These are phyloP conservation scores for Clinocottus analis DNA, from an alignment of 2,113 vertebrate species.

Conservation along the genomic window DNA sequence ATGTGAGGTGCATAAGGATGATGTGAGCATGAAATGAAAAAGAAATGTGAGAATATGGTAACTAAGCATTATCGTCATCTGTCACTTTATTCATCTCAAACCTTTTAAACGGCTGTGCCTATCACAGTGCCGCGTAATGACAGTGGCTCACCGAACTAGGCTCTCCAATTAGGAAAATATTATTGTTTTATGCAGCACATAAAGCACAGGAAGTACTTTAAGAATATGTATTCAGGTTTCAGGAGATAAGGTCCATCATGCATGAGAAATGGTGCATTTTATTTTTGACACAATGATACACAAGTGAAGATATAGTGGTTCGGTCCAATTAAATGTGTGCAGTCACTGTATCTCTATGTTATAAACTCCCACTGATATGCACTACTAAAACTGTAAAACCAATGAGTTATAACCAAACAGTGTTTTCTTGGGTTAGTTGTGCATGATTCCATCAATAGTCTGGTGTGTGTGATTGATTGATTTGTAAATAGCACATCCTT, in stretches of 20 bases:
- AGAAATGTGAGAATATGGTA: not conserved
- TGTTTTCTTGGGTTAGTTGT: constrained; percentile 1
- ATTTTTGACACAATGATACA: not conserved
- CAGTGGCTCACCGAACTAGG: not conserved
- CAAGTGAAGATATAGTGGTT: not conserved
- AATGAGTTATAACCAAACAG: not conserved
- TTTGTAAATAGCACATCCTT: not conserved
- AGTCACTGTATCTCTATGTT: not conserved
- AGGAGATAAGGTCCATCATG: not conserved
- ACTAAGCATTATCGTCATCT: not conserved
- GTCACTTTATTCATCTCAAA: not conserved
- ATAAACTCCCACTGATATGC: not conserved
- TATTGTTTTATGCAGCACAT: not conserved
- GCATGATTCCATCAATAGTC: constrained; percentile 8
- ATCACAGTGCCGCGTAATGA: not conserved
- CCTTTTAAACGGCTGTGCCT: not conserved
- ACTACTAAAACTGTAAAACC: not conserved
- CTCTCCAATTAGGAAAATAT: not conserved
- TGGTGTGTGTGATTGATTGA: not conserved
- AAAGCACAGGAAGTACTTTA: not conserved
- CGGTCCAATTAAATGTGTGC: not conserved
- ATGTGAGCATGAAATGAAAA: not conserved
- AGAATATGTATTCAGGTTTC: not conserved
- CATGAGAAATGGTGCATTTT: not conserved
- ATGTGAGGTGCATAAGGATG: not conserved